phyloP scores from a whole-genome alignment of 2,888 invertebrate genomes.

The Melikaiella ostensackeni region DNA sequence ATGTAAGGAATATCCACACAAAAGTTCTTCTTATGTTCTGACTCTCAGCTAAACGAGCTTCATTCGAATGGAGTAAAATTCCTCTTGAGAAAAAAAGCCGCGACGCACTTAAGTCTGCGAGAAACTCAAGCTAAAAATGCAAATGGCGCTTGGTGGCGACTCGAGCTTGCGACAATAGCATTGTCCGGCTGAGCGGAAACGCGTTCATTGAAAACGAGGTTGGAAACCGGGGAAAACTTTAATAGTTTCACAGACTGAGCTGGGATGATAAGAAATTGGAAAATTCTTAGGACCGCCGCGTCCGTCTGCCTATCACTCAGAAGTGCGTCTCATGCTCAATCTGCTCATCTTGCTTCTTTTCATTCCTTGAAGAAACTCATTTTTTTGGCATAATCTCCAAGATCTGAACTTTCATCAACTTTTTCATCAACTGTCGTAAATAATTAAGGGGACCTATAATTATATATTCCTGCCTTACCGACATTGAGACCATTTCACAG shows the following conservation, averaged over 20 bases:
- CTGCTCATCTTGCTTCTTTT: constrained; percentile 41
- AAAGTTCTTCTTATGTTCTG: background rate
- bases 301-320: constrained; percentile 16
- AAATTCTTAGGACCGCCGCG: constrained; percentile 26
- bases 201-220: constrained; percentile 51
- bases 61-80: background rate
- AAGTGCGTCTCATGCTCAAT: constrained; percentile 41
- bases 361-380: background rate
- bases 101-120: background rate
- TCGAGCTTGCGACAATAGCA: constrained; percentile 48
- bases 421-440: too few species aligned
- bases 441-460: too few species aligned
- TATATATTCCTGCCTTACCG: too few species aligned
- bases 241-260: constrained; percentile 57
- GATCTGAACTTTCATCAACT: background rate
- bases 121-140: constrained; percentile 28
- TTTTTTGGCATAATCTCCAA: background rate
- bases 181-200: constrained; percentile 57
- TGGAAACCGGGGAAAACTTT: constrained; percentile 58
- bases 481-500: too few species aligned
- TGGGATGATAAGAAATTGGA: constrained; percentile 57
- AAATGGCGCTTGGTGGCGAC: constrained; percentile 20
- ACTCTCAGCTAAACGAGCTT: constrained; percentile 16
- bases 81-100: background rate
- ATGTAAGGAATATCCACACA: too few species aligned